Conservation (phyloP, 2,113 vertebrate species). For the Collichthys lucidus region DNA sequence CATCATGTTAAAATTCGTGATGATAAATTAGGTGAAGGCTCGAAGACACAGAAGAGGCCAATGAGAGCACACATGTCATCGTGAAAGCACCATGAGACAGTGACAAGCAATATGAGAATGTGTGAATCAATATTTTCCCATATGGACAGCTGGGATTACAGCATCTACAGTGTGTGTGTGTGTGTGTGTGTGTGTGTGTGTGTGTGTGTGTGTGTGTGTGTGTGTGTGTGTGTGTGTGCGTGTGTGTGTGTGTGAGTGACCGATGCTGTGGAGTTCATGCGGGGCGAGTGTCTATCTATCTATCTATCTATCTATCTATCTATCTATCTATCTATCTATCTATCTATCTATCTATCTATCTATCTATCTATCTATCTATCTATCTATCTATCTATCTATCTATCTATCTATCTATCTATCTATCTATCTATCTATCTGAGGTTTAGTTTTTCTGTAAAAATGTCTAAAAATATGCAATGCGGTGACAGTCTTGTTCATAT, state of each 20-base stretch:
- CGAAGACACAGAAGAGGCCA: not conserved
- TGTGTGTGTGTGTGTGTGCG: not conserved
- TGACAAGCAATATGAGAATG: slow-evolving; percentile 44
- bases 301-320: slow-evolving; percentile 7
- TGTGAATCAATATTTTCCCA: slow-evolving; percentile 72
- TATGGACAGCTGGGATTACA: slow-evolving; percentile 60
- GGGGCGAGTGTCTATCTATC: slow-evolving; percentile 26
- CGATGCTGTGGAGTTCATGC: slow-evolving; percentile 30
- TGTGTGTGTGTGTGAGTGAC: slow-evolving; percentile 8
- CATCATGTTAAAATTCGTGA: not conserved
- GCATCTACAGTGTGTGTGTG: slow-evolving; percentile 16
- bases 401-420: slow-evolving; percentile 15
- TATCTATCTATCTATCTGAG: slow-evolving; percentile 2
- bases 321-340: slow-evolving; percentile 23
- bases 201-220: slow-evolving; percentile 1
- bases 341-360: slow-evolving; percentile 7
- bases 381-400: slow-evolving; percentile 18
- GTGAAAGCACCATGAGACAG: slow-evolving; percentile 18
- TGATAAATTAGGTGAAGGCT: slow-evolving; percentile 3
- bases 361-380: slow-evolving; percentile 21
- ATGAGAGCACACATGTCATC: slow-evolving; percentile 13
- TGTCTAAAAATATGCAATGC: slow-evolving; percentile 4
- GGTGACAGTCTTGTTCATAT: not conserved
- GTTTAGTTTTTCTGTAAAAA: not conserved
- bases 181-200: slow-evolving; percentile 27